These are phyloP conservation scores for Ceratina calcarata DNA, from an alignment of 1,140 invertebrate species.

Conservation along the genomic window DNA sequence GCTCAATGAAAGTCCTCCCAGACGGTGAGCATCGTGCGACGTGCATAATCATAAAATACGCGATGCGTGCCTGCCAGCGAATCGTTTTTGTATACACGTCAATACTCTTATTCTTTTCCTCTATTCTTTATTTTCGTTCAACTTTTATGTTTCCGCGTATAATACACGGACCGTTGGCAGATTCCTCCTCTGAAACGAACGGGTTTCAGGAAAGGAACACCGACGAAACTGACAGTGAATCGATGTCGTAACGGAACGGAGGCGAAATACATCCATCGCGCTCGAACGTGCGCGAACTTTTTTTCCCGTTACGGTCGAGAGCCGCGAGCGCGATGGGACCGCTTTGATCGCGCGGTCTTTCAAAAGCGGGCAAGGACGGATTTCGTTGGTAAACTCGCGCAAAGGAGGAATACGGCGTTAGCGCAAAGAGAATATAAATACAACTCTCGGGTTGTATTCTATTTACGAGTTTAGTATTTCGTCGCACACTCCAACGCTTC, in stretches of 20 bases:
- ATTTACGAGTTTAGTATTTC: constrained; percentile 28
- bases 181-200: background rate
- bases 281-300: background rate
- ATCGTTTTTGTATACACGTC: constrained; percentile 8
- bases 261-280: background rate
- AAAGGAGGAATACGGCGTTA: constrained; percentile 33
- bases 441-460: constrained; percentile 12
- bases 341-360: constrained; percentile 9
- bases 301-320: background rate
- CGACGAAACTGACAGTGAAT: background rate
- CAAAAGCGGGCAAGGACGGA: constrained; percentile 14
- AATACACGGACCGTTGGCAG: too few species aligned
- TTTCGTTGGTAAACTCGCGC: constrained; percentile 4
- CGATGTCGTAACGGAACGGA: background rate
- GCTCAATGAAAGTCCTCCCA: constrained; percentile 68
- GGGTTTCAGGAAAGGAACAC: too few species aligned
- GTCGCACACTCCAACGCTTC: constrained; percentile 13
- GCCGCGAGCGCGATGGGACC: background rate
- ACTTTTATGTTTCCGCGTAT: background rate
- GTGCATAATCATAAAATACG: constrained; percentile 62
- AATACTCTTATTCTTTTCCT: constrained; percentile 7
- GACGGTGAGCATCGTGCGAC: constrained; percentile 50
- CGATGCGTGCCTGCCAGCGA: constrained; percentile 35
- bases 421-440: constrained; percentile 42
- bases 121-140: background rate